Base-by-base conservation (phyloP, 2,888 invertebrate genomes). In the Pseudoips prasinana region DNA sequence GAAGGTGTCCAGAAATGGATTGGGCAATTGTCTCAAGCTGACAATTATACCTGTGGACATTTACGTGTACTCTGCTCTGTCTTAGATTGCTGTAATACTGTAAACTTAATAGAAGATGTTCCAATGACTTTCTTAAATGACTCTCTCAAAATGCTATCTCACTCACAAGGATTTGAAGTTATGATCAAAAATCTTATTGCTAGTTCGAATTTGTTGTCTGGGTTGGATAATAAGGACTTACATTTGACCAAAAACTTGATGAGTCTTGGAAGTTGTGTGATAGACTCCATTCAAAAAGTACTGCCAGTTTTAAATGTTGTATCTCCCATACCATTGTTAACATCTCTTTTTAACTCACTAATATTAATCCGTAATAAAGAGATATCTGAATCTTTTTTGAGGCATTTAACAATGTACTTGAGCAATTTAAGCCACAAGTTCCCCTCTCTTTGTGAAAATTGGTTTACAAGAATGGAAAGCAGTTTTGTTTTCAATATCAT, bases 381-480 rank as follows among this genome's bases (percentile, higher is more conserved):
- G 61, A 50, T 89, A 8, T 75, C 83, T 33, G 53, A 75, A 20
- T 32, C 51, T 9, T 90, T 89, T 52, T 52, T 91, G 10, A 64
- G 65, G 63, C 79, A 64, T 55, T 73, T 65, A 29, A 55, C 51
- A 34, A 57, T 53, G n/a, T 92, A 92, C 62, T 62, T 91, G 10
- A 67, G 61, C 31, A 68, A 65, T 30, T 43, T 92, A 8, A 73
- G 77, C 3, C 68, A 62, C 9, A 69, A 46, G 34, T 35, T 51
- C 9, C 82, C 80, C 33, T 79, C 76, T 54, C 70, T 91, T n/a
- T 82, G 79, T 36, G 82, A 82, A 25, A 91, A 91, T 61, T 92
- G 92, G 91, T 92, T 92, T 61, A 91, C 92, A 0, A 91, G 91
- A 78, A 85, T 90, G 53, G 93, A 93, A 76, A 84, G 89, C 5